phyloP scores from a whole-genome alignment of 1,140 invertebrate species.

The Ceratosolen fusciceps region DNA sequence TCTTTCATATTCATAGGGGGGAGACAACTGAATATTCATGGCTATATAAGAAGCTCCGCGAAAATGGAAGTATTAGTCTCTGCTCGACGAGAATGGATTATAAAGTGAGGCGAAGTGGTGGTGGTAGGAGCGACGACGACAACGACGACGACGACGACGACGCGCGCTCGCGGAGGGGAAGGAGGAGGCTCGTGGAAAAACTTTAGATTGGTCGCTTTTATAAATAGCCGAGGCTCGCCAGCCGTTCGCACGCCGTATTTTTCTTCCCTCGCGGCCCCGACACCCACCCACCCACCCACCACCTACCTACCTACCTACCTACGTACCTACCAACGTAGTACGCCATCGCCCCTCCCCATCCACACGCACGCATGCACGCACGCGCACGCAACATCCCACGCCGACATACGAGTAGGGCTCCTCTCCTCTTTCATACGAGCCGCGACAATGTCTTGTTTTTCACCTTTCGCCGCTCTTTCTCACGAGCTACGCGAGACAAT shows the following conservation, averaged over 20 bases:
- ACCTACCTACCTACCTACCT: no score
- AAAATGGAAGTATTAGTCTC: constrained; percentile 38
- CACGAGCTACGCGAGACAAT: not conserved
- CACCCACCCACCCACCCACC: not conserved
- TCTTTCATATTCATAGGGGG: constrained; percentile 7
- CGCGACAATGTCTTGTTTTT: not conserved
- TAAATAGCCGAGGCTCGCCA: not conserved
- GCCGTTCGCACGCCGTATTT: not conserved
- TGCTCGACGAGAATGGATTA: constrained; percentile 9
- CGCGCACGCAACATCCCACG: not conserved
- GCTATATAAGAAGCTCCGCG: not conserved
- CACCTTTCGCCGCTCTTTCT: not conserved
- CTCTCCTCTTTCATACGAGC: not conserved
- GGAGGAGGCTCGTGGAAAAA: not conserved
- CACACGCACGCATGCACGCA: not conserved
- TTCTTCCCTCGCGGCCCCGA: not conserved
- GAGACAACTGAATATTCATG: constrained; percentile 19
- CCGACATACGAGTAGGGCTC: not conserved
- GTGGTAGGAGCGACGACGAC: no score
- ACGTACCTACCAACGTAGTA: no score
- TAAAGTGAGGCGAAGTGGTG: not conserved
- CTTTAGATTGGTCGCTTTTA: constrained; percentile 22
- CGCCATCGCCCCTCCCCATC: no score
- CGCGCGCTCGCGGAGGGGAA: no score
- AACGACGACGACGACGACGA: no score